A percentile compares a stretch with the other conserved stretches of the same genome.
These are phyloP conservation scores for Chamaetylas fuelleborni DNA, from an alignment of 2,113 vertebrate genomes.

Conservation along the genomic window DNA sequence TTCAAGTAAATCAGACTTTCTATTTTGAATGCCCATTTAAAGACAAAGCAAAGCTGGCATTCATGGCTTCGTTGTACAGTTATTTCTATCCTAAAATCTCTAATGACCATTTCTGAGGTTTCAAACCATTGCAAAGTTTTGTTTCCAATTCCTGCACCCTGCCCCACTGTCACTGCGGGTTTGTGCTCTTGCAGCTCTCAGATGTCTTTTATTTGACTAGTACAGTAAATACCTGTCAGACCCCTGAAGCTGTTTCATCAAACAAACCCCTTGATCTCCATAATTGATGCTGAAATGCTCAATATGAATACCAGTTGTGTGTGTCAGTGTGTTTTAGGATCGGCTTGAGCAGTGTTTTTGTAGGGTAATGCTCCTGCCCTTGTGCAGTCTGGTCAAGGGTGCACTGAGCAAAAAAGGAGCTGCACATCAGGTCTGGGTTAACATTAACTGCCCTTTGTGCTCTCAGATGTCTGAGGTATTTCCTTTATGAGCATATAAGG, in stretches of 20 bases:
- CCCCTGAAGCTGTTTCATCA: neutral
- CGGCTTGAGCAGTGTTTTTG: neutral
- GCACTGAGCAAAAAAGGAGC: neutral
- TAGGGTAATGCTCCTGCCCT: neutral
- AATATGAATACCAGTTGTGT: neutral
- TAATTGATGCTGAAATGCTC: constrained; percentile 41
- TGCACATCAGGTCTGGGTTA: neutral
- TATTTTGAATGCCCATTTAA: neutral
- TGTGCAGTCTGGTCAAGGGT: neutral
- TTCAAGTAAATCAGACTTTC: neutral
- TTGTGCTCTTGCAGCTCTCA: neutral
- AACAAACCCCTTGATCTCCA: constrained; percentile 5
- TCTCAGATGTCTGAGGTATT: neutral
- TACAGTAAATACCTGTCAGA: constrained; percentile 53
- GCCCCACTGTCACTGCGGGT: neutral
- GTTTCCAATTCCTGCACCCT: neutral
- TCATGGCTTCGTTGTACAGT: neutral
- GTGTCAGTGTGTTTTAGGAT: neutral
- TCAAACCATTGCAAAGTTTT: neutral
- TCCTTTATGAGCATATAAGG: neutral
- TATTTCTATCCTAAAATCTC: neutral
- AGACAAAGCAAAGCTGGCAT: neutral
- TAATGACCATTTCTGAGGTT: neutral
- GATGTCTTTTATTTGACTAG: constrained; percentile 44
- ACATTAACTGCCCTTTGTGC: neutral